A percentile compares a stretch with the other conserved stretches of the same genome.
These are phyloP conservation scores for Globodera rostochiensis DNA, from an alignment of 1,140 invertebrate species.

Conservation along the genomic window DNA sequence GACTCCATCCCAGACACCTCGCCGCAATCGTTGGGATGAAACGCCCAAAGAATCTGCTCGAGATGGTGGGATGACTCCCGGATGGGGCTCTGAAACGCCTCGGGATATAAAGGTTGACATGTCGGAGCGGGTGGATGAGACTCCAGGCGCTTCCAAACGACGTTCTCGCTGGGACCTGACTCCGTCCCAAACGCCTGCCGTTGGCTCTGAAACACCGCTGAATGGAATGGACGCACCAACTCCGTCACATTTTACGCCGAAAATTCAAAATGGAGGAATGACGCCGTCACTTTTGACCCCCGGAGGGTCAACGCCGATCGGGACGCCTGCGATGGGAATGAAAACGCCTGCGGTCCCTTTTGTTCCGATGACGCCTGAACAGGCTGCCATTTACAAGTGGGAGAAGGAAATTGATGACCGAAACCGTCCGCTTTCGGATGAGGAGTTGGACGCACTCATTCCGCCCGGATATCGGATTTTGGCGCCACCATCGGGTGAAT, in stretches of 20 bases:
- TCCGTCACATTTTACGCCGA: slow-evolving; percentile 53
- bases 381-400: slow-evolving; percentile 96
- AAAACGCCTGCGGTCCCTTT: slow-evolving; percentile 88
- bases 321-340: slow-evolving; percentile 93
- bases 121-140: slow-evolving; percentile 79
- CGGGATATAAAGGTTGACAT: slow-evolving; percentile 80
- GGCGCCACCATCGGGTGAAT: slow-evolving; percentile 36
- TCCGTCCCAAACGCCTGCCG: slow-evolving; percentile 70
- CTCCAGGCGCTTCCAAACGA: slow-evolving; percentile 87
- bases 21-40: slow-evolving; percentile 97
- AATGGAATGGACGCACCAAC: slow-evolving; percentile 58
- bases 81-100: slow-evolving; percentile 91
- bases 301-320: slow-evolving; percentile 84
- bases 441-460: slow-evolving; percentile 94
- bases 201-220: slow-evolving; percentile 49
- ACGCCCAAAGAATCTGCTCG: slow-evolving; percentile 84
- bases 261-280: slow-evolving; percentile 56
- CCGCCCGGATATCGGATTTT: slow-evolving; percentile 93
- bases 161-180: slow-evolving; percentile 96
- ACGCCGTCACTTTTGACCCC: slow-evolving; percentile 77
- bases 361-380: slow-evolving; percentile 96
- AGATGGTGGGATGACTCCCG: slow-evolving; percentile 51
- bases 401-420: slow-evolving; percentile 97
- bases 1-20: slow-evolving; percentile 75
- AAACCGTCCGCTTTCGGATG: slow-evolving; percentile 91